These are phyloP conservation scores for Vulpes ferrilata DNA, from an alignment of 2,113 vertebrate genomes.

Conservation along the genomic window DNA sequence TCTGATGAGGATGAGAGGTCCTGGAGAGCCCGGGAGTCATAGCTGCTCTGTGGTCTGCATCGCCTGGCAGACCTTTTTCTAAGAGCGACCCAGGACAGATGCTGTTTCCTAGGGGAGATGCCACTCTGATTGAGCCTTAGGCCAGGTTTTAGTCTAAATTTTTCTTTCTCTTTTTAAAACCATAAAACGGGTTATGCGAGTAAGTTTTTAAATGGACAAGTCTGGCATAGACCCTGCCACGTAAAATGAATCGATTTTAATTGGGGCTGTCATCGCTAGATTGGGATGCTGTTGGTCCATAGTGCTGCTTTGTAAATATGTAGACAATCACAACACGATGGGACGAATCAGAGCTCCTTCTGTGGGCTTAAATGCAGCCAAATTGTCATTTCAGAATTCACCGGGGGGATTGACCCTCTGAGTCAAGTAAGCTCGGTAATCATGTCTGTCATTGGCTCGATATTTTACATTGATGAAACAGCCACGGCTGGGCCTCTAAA, in stretches of 20 bases:
- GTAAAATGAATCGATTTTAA: background rate
- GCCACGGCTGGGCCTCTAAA: background rate
- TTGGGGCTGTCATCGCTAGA: too few species aligned
- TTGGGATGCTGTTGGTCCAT: fast-evolving
- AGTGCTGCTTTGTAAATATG: background rate
- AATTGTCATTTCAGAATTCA: constrained; percentile 80
- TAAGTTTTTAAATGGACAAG: background rate
- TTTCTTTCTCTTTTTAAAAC: background rate
- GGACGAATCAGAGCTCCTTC: constrained; percentile 52
- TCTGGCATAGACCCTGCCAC: background rate
- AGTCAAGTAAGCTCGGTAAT: constrained; percentile 54
- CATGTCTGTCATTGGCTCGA: constrained; percentile 65
- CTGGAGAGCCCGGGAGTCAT: background rate
- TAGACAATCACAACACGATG: background rate
- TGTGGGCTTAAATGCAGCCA: constrained; percentile 72
- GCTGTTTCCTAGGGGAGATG: background rate
- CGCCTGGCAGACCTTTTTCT: background rate
- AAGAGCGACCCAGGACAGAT: background rate
- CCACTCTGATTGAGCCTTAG: background rate
- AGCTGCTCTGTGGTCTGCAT: fast-evolving
- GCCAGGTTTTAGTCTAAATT: background rate
- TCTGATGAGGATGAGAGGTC: background rate
- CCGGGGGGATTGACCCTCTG: constrained; percentile 73
- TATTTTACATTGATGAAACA: constrained; percentile 64
- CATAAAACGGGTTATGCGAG: background rate